Base-by-base conservation (phyloP, 2,797 vertebrate species). In the Parotocinclus haroldoi region DNA sequence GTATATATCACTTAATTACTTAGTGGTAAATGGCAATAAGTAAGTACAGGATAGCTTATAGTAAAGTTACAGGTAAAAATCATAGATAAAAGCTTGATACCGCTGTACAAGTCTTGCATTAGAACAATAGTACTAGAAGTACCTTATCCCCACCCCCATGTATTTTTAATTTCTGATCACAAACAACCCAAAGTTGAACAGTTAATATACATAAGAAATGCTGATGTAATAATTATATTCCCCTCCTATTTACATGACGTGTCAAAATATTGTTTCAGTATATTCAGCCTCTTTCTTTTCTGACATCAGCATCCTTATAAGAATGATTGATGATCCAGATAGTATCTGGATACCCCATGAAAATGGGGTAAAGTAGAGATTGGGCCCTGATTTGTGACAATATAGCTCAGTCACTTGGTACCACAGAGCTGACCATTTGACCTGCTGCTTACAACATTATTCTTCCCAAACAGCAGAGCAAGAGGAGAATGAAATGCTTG, bases 261-360 rank as follows among this genome's bases (percentile, higher is more conserved):
- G 79, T 84, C 84, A 85, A 84, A 86, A 84, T 86, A 83, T 84
- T 85, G 71, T 79, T 80, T 39, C 68, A 75, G 72, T 76, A 69
- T 73, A 73, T 72, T 75, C 76, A 72, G 66, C 75, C 80, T 78
- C 80, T 83, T 82, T 79, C 74, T 84, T 80, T 80, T 76, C 75
- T 76, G 68, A 54, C 74, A 74, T 85, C 82, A 84, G 71, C 74
- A 78, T 65, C 73, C 76, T 82, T 75, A 82, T 84, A 79, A 79
- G 79, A 85, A 68, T 44, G 18, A 13, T 72, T 76, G 80, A 78
- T 77, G 59, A 74, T 66, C 74, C 63, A 63, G 68, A 73, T 69
- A 67, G 63, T 40, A 63, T 58, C 57, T 27, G 27, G 27, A 27
- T 27, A 27, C 27, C 27, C 27, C 69, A 66, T 66, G 73, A 73